Base-by-base conservation (phyloP, 2,797 vertebrate genomes). In the Philypnodon macrostomus region DNA sequence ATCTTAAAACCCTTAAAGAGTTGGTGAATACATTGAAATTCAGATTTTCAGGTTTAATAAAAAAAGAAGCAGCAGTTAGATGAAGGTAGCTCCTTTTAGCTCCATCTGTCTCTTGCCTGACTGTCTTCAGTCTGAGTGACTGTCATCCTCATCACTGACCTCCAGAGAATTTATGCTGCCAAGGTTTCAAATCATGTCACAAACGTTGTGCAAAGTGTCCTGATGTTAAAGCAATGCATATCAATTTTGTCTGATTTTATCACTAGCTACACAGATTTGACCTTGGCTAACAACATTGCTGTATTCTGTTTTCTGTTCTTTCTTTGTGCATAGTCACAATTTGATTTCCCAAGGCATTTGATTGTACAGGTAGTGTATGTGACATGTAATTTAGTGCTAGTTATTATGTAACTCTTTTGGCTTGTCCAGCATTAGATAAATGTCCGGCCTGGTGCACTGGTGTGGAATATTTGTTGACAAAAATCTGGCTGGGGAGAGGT, bases 271-370 rank as follows among this genome's bases (percentile, higher is more conserved):
- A 23, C n/a, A n/a, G n/a, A n/a, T n/a, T n/a, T n/a, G n/a, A n/a
- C n/a, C n/a, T n/a, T n/a, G n/a, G n/a, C n/a, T n/a, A n/a, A n/a
- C n/a, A n/a, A n/a, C n/a, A n/a, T n/a, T n/a, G n/a, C n/a, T n/a
- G n/a, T 24, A 40, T 21, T 24, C n/a, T 13, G 21, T 23, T 4
- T 36, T 21, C 12, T 12, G 1, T 3, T 14, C 14, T 14, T 7
- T 8, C 8, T 16, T 44, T 30, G 30, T 30, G 27, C n/a, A n/a
- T n/a, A n/a, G n/a, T n/a, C n/a, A n/a, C n/a, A n/a, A n/a, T n/a
- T n/a, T n/a, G n/a, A n/a, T n/a, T n/a, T n/a, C n/a, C n/a, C 63
- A 53, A 58, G 50, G 62, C 73, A 69, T 76, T 38, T 70, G 63
- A 63, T 58, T 50, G 17, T 51, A 29, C 46, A 44, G 51, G 53